A percentile compares a stretch with the other conserved stretches of the same genome.
Conservation (phyloP, 2,888 invertebrate genomes). For the Machimus rusticus region DNA sequence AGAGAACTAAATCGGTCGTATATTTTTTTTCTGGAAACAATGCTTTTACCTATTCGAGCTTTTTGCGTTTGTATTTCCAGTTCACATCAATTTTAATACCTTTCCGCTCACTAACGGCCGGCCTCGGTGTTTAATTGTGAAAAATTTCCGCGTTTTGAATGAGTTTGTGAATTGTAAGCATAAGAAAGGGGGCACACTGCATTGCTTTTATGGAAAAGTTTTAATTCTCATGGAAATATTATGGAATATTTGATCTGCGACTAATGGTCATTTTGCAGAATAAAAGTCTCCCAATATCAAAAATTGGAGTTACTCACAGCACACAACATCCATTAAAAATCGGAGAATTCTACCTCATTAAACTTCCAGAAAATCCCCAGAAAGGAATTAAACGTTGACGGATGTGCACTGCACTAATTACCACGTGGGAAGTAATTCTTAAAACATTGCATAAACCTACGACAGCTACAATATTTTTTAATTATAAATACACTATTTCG, state of each 20-base stretch:
- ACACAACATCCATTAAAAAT: not conserved
- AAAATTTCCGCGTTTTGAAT: constrained; percentile 15
- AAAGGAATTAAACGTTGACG: not conserved
- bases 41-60: not conserved
- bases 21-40: not conserved
- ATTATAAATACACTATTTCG: not conserved
- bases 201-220: not conserved
- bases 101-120: constrained; percentile 13
- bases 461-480: not conserved
- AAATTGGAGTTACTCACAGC: not conserved
- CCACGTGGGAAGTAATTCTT: not conserved
- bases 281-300: not conserved
- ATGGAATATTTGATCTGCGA: not conserved
- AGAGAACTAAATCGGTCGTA: not conserved
- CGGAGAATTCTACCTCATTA: not conserved
- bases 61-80: not conserved
- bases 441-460: no score
- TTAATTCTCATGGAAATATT: not conserved
- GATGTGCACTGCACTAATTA: not conserved
- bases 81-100: constrained; percentile 14
- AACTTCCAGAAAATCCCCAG: not conserved
- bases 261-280: not conserved
- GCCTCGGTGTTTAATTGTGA: constrained; percentile 15
- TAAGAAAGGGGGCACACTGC: not conserved
- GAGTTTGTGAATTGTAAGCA: not conserved